Percentiles rank a stretch among this genome's conserved stretches.
These are phyloP conservation scores for Poecilia gillii DNA, from an alignment of 2,797 vertebrate genomes.

Conservation along the genomic window DNA sequence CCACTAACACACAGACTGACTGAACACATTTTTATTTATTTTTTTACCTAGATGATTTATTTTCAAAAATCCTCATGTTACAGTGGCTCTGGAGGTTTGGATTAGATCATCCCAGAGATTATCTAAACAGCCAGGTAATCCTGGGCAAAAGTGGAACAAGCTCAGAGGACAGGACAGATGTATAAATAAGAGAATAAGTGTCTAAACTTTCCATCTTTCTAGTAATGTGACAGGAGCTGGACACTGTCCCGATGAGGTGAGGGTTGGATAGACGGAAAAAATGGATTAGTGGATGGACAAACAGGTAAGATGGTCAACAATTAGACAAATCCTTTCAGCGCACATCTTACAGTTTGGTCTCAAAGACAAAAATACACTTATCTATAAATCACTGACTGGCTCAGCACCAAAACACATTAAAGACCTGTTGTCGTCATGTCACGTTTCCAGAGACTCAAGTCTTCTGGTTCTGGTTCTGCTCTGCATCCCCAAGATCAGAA, in stretches of 20 bases:
- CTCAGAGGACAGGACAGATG: not conserved
- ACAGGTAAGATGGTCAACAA: not conserved
- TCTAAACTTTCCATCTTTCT: not conserved
- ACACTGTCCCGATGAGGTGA: not conserved
- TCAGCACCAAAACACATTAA: not conserved
- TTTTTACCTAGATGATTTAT: not conserved
- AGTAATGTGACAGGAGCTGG: not conserved
- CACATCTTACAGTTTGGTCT: not conserved
- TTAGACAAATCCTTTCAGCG: not conserved
- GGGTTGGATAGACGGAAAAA: not conserved
- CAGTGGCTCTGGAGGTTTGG: not conserved
- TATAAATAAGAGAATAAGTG: not conserved
- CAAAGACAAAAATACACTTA: not conserved
- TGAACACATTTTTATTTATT: not conserved
- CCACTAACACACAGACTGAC: not conserved
- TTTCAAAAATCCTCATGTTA: not conserved
- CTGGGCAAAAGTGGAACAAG: not conserved
- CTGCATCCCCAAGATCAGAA: not conserved
- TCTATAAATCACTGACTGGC: not conserved
- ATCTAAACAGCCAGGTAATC: not conserved
- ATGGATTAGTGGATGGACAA: not conserved
- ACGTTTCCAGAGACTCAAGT: not conserved
- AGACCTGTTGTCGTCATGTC: not conserved
- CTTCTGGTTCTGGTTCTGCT: not conserved
- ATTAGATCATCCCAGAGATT: not conserved